Conservation (phyloP, 2,888 invertebrate genomes). For the Tetranychus piercei region DNA sequence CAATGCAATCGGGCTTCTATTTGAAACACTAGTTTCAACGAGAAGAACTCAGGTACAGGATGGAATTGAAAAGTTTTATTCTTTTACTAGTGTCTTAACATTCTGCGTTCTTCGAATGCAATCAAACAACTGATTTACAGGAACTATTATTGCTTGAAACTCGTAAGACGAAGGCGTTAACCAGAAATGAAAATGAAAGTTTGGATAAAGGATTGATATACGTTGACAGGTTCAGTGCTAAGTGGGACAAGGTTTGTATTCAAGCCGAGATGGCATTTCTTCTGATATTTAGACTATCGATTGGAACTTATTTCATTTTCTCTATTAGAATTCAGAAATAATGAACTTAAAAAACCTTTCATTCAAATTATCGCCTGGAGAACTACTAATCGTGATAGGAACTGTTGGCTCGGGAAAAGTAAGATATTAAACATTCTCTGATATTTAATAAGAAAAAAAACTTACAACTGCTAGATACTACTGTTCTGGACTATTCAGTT, state of each 20-base stretch:
- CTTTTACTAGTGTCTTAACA: neutral
- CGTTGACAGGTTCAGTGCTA: neutral
- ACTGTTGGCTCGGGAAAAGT: conserved; percentile 32
- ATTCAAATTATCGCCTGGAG: neutral
- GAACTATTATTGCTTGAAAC: neutral
- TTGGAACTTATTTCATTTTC: no score
- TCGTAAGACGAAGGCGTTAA: neutral
- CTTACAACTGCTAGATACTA: no score
- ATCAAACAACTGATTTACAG: neutral
- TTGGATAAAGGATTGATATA: neutral
- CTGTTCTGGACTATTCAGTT: no score
- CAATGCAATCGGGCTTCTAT: conserved; percentile 52
- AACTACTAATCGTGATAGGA: neutral
- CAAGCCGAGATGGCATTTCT: no score
- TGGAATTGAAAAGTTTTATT: neutral
- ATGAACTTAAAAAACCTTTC: no score
- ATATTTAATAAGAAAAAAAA: no score
- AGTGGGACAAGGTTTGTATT: neutral
- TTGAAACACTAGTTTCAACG: conserved; percentile 56
- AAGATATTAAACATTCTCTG: conserved; percentile 38
- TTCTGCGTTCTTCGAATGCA: neutral
- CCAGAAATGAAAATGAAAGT: neutral
- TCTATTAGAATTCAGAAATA: no score
- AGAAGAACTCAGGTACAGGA: conserved; percentile 43
- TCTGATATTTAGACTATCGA: no score